These are phyloP conservation scores for Mesembrinibis cayennensis DNA, from an alignment of 2,113 vertebrate genomes.

Conservation along the genomic window DNA sequence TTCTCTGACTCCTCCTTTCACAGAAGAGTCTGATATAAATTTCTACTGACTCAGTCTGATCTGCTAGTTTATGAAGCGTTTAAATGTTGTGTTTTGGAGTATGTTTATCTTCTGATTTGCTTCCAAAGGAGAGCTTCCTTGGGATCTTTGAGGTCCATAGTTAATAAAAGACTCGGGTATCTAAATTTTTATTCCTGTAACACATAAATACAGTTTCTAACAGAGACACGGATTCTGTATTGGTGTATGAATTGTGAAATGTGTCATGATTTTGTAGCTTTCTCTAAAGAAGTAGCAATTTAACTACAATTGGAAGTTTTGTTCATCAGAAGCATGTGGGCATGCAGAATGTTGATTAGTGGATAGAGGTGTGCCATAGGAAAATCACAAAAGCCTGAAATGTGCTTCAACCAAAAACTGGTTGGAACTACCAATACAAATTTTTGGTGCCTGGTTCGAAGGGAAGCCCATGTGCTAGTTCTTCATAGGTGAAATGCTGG, in stretches of 20 bases:
- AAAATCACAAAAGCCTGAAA: neutral
- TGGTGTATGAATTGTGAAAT: neutral
- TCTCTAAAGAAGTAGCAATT: neutral
- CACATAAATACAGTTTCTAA: neutral
- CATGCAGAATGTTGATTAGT: neutral
- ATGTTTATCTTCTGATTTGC: neutral
- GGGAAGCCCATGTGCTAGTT: neutral
- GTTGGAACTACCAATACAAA: neutral
- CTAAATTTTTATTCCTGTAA: neutral
- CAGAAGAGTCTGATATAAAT: neutral
- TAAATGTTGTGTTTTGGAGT: neutral
- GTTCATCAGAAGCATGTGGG: neutral
- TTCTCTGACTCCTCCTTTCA: neutral
- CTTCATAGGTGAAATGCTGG: neutral
- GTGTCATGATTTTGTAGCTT: neutral
- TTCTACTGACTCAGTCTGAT: neutral
- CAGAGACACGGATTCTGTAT: neutral
- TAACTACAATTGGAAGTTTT: neutral
- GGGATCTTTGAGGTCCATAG: neutral
- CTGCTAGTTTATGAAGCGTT: neutral
- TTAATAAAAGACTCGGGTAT: neutral
- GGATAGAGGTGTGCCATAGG: neutral
- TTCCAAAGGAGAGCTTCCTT: neutral
- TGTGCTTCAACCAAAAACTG: neutral
- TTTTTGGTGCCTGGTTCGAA: neutral